Evolutionary conservation across 1,140 invertebrate species (phyloP).

Genomic region (Oryctes rhinoceros): DNA sequence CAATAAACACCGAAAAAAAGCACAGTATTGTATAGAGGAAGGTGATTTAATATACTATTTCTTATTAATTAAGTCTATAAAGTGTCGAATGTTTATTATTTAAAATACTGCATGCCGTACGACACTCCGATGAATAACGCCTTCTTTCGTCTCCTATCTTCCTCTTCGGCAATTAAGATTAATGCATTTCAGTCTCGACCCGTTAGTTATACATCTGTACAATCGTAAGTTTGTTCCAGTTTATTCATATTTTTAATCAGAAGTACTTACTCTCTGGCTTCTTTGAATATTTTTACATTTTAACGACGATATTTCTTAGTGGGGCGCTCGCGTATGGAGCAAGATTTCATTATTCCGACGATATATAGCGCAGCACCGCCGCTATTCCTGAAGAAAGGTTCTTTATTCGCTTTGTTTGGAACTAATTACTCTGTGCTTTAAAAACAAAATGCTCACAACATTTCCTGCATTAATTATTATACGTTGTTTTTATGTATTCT

Average conservation of each 20-base stretch:
- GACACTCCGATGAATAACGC: too few species aligned
- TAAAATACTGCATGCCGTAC: too few species aligned
- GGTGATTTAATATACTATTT: too few species aligned
- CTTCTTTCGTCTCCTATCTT: neutral
- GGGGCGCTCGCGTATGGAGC: neutral
- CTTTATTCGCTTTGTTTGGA: too few species aligned
- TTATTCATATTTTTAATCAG: conserved; percentile 10
- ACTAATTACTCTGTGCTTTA: too few species aligned
- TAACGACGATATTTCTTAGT: conserved; percentile 4
- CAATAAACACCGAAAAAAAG: too few species aligned
- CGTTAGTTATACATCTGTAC: neutral
- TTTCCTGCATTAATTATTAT: too few species aligned
- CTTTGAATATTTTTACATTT: conserved; percentile 27
- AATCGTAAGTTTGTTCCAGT: conserved; percentile 5
- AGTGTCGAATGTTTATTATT: too few species aligned
- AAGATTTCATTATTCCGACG: conserved; percentile 3
- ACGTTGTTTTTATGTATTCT: too few species aligned
- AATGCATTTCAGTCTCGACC: neutral
- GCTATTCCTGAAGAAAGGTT: neutral
- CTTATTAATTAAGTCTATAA: too few species aligned
- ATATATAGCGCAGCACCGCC: neutral
- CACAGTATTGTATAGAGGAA: too few species aligned
- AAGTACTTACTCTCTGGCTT: neutral
- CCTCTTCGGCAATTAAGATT: neutral
- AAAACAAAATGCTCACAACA: too few species aligned